Evolutionary conservation across 2,888 invertebrate species (phyloP), one percentile per base, ranked within the genome.

Genomic region (Platypus cylindrus): DNA sequence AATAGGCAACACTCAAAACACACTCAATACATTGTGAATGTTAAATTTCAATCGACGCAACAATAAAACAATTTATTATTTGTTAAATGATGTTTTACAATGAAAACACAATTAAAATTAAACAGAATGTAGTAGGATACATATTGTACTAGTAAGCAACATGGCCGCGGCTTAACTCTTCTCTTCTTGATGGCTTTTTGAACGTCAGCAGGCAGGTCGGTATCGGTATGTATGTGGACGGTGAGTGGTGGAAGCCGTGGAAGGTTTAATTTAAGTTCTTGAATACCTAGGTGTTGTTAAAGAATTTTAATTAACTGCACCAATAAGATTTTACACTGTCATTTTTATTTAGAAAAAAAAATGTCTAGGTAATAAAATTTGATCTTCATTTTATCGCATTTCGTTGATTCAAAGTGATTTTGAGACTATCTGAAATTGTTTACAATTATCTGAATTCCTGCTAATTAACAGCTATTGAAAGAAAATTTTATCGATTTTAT

Each of bases 191-290:
- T 45, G 40, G 43, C 42, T 40, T 45, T 48, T 45, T 33, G 38
- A 44, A 47, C 48, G 48, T 48, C 48, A 45, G 45, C 48, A 44
- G 45, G 45, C 41, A 45, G 45, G n/a, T n/a, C n/a, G n/a, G n/a
- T n/a, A n/a, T n/a, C n/a, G n/a, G n/a, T n/a, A n/a, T n/a, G n/a
- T n/a, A n/a, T n/a, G n/a, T n/a, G n/a, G n/a, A n/a, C n/a, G n/a
- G 43, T 45, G 43, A 44, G 36, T 33, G 32, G 44, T 40, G 40
- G 41, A 43, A 41, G 41, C 38, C 40, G n/a, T 7, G 26, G 40
- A 38, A 38, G 43, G 30, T 30, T 17, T 30, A 30, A n/a, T n/a
- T 40, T 32, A 25, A 37, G 43, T 40, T 38, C 36, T 39, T 37
- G 40, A 36, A 36, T 43, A 36, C 40, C 34, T 32, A 37, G 17